phyloP scores from a whole-genome alignment of 2,888 invertebrate genomes.

The Antitype chi region DNA sequence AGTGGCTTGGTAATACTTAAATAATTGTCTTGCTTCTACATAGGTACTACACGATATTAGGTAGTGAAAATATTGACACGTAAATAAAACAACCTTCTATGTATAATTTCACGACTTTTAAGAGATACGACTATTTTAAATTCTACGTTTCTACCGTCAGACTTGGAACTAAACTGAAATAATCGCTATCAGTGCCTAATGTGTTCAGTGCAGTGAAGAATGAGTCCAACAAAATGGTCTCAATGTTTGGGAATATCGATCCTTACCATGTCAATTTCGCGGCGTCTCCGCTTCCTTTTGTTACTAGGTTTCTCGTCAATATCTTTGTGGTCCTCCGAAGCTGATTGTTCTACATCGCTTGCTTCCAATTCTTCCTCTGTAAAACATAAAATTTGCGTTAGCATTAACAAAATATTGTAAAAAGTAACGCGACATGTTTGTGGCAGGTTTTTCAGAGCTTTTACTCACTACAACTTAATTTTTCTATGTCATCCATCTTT shows the following conservation, averaged over 20 bases:
- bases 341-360: conserved; percentile 87
- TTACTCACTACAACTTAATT: conserved; percentile 87
- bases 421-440: conserved; percentile 12
- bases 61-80: background rate
- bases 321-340: conserved; percentile 84
- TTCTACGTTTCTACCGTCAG: background rate
- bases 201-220: conserved; percentile 10
- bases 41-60: background rate
- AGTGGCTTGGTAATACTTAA: background rate
- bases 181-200: background rate
- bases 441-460: conserved; percentile 12
- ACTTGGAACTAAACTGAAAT: conserved; percentile 1
- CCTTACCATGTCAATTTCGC: conserved; percentile 86
- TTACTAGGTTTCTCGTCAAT: conserved; percentile 81
- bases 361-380: conserved; percentile 86
- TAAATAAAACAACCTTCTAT: background rate
- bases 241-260: conserved; percentile 39
- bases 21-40: background rate
- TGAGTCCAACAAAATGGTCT: conserved; percentile 29
- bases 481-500: conserved; percentile 83
- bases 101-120: background rate
- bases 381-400: conserved; percentile 53
- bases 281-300: conserved; percentile 84
- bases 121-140: background rate
- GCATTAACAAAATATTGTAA: conserved; percentile 21